Percentiles rank a stretch among this genome's conserved stretches.
These are phyloP conservation scores for Amphipoea lucens DNA, from an alignment of 2,888 invertebrate genomes.

Conservation along the genomic window DNA sequence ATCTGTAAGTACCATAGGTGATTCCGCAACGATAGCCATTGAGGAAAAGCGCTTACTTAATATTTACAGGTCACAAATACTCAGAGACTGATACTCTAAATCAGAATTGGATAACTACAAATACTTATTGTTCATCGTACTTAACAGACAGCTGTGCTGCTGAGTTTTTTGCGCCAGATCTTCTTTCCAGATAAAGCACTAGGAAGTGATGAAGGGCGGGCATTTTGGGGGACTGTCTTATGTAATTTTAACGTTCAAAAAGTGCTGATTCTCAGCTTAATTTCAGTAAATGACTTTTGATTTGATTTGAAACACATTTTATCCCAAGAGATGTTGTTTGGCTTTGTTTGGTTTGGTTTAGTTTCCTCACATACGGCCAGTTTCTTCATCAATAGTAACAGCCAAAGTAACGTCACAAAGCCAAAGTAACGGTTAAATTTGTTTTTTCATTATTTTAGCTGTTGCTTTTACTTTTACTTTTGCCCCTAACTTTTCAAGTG, in stretches of 20 bases:
- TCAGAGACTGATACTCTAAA: background rate
- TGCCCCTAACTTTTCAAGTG: background rate
- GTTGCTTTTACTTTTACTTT: too few species aligned
- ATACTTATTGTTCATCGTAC: background rate
- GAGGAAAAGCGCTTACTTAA: background rate
- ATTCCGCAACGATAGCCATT: background rate
- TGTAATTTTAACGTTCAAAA: background rate
- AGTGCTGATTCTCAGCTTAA: background rate
- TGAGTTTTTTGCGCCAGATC: background rate
- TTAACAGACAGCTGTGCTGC: too few species aligned
- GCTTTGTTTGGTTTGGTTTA: background rate
- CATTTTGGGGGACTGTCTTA: background rate
- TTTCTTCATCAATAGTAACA: too few species aligned
- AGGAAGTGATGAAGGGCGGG: background rate
- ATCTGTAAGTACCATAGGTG: constrained; percentile 4
- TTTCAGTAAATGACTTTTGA: background rate
- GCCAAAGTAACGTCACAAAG: too few species aligned
- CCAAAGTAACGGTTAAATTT: too few species aligned
- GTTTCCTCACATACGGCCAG: background rate
- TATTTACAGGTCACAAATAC: background rate
- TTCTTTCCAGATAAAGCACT: background rate
- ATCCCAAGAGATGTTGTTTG: background rate
- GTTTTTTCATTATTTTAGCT: too few species aligned
- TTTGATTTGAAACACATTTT: background rate
- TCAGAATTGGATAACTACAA: background rate